A percentile compares a stretch with the other conserved stretches of the same genome.
Conservation (phyloP, 2,113 vertebrate genomes). For the Perognathus longimembris region DNA sequence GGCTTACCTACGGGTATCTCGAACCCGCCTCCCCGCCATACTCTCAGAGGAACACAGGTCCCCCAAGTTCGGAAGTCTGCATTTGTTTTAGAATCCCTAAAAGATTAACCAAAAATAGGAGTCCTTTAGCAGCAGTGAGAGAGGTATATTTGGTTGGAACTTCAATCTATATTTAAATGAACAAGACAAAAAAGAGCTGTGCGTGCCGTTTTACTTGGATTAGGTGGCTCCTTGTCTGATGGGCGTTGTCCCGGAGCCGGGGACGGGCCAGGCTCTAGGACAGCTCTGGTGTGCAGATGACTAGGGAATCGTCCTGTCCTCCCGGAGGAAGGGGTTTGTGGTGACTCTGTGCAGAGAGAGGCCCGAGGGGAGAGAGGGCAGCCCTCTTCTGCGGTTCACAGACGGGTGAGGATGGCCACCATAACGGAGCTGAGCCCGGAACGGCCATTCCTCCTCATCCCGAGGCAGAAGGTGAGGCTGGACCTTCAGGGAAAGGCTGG, state of each 20-base stretch:
- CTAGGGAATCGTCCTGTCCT: neutral
- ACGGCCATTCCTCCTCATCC: neutral
- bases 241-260: neutral
- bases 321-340: neutral
- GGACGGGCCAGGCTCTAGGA: neutral
- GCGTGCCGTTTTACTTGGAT: neutral
- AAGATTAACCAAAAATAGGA: neutral
- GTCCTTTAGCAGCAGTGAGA: neutral
- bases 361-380: neutral
- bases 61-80: neutral
- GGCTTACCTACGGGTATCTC: neutral
- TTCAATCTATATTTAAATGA: constrained; percentile 26
- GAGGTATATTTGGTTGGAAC: neutral
- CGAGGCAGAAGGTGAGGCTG: neutral
- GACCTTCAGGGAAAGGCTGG: neutral
- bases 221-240: neutral
- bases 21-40: neutral
- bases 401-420: accelerated
- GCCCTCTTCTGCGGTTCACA: accelerated
- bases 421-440: neutral
- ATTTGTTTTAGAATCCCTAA: neutral
- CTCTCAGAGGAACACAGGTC: neutral
- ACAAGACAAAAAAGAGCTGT: neutral
- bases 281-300: neutral
- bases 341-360: neutral